Evolutionary conservation across 2,113 vertebrate species (phyloP), one percentile per base, ranked within the genome.

Genomic region (Trinectes maculatus): DNA sequence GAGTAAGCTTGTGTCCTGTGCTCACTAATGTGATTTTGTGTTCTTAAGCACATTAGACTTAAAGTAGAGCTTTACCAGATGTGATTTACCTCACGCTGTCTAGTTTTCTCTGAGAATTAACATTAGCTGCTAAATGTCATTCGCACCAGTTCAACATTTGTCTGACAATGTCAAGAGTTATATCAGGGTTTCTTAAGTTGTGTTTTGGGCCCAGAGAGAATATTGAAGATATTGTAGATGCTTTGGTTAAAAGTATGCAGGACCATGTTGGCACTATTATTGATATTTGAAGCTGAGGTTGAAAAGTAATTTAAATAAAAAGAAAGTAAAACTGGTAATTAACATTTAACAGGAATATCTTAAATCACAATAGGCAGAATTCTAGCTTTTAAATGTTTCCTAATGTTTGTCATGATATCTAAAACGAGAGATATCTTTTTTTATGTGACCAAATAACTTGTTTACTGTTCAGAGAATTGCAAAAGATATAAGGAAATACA

Each of bases 1-100:
- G 77, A 71, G 74, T 88, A 82, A 73, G 61, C 62, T 67, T 36
- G 66, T 71, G 72, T 80, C 36, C 63, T 77, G 52, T 62, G 42
- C 52, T 74, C 26, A 21, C 78, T 77, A 77, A 53, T 74, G 44
- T 36, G 54, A 12, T 52, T 83, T 79, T 39, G 19, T 62, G 31
- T 74, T 73, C 55, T 49, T 71, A 76, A 77, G 53, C 36, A 13
- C n/a, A n/a, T n/a, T n/a, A 49, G 43, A 55, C 1, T 2, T 10
- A 42, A 62, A 63, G 65, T n/a, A 26, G 13, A 15, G 47, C 64
- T 47, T 59, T 19, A 71, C 21, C 56, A 61, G 66, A 75, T 69
- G 68, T 54, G 36, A 15, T 39, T 40, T 15, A 19, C 36, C 37
- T 76, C 68, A 54, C 37, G 8, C 26, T 40, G 18, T 71, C 29